These are phyloP conservation scores for Calephelis virginiensis DNA, from an alignment of 1,140 invertebrate species.

Conservation along the genomic window DNA sequence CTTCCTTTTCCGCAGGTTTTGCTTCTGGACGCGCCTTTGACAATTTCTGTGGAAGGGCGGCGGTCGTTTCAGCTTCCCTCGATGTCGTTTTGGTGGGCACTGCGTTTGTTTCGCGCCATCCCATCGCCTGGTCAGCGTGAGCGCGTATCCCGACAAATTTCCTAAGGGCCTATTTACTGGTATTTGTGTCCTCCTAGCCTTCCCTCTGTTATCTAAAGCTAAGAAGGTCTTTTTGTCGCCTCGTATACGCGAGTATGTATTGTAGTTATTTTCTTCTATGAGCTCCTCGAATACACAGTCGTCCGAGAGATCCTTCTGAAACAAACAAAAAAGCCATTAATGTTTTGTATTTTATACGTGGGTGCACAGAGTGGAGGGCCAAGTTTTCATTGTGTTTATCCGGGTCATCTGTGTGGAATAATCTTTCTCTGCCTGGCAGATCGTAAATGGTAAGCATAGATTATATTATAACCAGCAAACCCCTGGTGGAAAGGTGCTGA, in stretches of 20 bases:
- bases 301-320: constrained; percentile 88
- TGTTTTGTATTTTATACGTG: neutral
- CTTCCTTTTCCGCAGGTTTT: constrained; percentile 64
- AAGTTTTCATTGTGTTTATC: no score
- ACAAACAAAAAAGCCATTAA: constrained; percentile 71
- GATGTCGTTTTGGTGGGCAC: constrained; percentile 55
- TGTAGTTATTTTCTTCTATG: constrained; percentile 90
- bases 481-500: no score
- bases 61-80: constrained; percentile 61
- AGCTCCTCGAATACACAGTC: constrained; percentile 93
- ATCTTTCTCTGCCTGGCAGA: no score
- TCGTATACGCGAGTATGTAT: constrained; percentile 88
- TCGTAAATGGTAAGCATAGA: no score
- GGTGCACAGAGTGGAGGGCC: neutral
- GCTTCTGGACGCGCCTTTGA: constrained; percentile 56
- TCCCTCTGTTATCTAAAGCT: constrained; percentile 85
- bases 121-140: constrained; percentile 82
- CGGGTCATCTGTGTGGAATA: no score
- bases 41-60: constrained; percentile 63
- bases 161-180: constrained; percentile 83
- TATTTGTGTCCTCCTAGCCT: constrained; percentile 84
- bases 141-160: constrained; percentile 84
- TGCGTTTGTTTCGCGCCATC: constrained; percentile 64
- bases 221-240: constrained; percentile 86
- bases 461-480: no score